Percentiles rank a stretch among this genome's conserved stretches.
Evolutionary conservation across 2,113 vertebrate species (phyloP).

Genomic region (Gasterosteus nipponicus): DNA sequence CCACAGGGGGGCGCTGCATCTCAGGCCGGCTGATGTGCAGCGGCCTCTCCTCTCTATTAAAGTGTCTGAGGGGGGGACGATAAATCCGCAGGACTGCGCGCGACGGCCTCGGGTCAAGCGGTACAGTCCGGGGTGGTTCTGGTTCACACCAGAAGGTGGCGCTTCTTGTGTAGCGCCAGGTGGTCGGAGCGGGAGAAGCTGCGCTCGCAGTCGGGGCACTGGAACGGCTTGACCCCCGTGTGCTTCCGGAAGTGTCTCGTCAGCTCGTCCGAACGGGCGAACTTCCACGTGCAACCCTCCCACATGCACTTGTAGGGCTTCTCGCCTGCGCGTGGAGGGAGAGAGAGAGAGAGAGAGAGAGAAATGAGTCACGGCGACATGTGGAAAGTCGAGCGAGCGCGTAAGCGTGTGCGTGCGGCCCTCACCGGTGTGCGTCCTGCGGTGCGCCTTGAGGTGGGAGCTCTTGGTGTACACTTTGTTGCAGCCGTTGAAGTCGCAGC

Average conservation of each 20-base stretch:
- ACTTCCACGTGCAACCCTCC: slow-evolving; percentile 99
- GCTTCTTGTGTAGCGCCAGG: slow-evolving; percentile 96
- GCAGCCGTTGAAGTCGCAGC: slow-evolving; percentile 95
- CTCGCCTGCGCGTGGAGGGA: slow-evolving; percentile 84
- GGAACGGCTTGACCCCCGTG: slow-evolving; percentile 97
- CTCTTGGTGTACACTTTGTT: slow-evolving; percentile 99
- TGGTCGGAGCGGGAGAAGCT: slow-evolving; percentile 98
- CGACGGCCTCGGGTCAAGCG: slow-evolving; percentile 41
- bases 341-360: background rate
- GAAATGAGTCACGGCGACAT: background rate
- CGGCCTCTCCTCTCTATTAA: slow-evolving; percentile 13
- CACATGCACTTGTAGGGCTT: slow-evolving; percentile 98
- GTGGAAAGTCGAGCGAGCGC: background rate
- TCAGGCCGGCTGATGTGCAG: slow-evolving; percentile 85
- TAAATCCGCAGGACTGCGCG: slow-evolving; percentile 7
- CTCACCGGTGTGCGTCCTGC: slow-evolving; percentile 96
- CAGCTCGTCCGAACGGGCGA: slow-evolving; percentile 97
- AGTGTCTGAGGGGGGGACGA: slow-evolving; percentile 22
- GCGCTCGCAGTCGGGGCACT: slow-evolving; percentile 98
- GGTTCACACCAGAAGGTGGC: slow-evolving; percentile 88
- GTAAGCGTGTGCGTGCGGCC: background rate
- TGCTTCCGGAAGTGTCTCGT: slow-evolving; percentile 99
- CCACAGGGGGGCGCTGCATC: slow-evolving; percentile 60
- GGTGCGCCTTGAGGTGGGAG: slow-evolving; percentile 97
- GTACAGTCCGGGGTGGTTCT: slow-evolving; percentile 42